phyloP scores from a whole-genome alignment of 2,113 vertebrate species.

The Phyllostomus discolor region DNA sequence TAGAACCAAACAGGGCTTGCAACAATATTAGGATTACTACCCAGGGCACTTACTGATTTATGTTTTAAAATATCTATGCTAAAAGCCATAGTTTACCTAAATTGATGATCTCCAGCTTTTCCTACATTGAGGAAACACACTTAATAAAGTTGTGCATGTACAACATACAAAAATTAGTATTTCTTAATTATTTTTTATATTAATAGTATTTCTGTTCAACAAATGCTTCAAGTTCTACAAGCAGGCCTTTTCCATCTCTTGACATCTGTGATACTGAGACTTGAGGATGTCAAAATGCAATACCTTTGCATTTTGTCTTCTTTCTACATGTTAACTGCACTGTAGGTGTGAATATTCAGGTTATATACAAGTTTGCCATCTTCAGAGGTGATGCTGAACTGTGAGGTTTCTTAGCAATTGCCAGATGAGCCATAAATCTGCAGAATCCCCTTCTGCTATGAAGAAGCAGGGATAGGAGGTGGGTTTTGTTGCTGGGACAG shows the following conservation, averaged over 20 bases:
- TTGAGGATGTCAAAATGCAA: constrained; percentile 34
- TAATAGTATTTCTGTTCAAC: constrained; percentile 41
- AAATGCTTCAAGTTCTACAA: constrained; percentile 35
- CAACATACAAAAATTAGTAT: constrained; percentile 66
- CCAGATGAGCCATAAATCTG: constrained; percentile 71
- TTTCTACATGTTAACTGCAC: constrained; percentile 57
- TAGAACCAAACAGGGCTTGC: constrained; percentile 79
- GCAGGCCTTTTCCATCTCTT: constrained; percentile 62
- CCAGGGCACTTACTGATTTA: constrained; percentile 80
- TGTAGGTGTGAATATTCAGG: constrained; percentile 59
- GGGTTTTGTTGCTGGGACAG: neutral
- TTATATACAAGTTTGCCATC: constrained; percentile 26
- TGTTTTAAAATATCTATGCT: constrained; percentile 75
- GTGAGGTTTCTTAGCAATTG: constrained; percentile 66
- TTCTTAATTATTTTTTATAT: constrained; percentile 76
- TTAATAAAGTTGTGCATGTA: constrained; percentile 77
- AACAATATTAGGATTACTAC: constrained; percentile 74
- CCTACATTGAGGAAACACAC: constrained; percentile 75
- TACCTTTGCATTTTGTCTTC: constrained; percentile 51
- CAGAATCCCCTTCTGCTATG: constrained; percentile 43
- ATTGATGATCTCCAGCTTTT: constrained; percentile 83
- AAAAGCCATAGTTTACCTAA: constrained; percentile 83
- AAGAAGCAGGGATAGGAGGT: constrained; percentile 9
- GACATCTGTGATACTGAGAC: constrained; percentile 61
- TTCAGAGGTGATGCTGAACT: constrained; percentile 58